Conservation (phyloP, 2,888 invertebrate genomes). For the Sarcophaga variegata region DNA sequence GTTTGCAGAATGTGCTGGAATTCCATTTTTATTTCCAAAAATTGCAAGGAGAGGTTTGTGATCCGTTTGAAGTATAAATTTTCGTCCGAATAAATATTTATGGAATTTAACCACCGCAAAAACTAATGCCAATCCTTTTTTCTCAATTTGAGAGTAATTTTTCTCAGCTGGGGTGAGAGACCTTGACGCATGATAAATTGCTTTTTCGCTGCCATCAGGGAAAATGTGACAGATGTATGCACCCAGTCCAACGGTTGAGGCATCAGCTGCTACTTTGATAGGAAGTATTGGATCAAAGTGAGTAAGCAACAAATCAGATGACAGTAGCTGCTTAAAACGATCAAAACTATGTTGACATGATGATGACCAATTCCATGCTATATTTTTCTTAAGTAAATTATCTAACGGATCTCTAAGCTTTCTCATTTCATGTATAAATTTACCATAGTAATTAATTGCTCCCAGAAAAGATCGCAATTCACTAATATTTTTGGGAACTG, state of each 20-base stretch:
- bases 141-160: conserved; percentile 72
- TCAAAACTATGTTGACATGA: conserved; percentile 67
- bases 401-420: conserved; percentile 21
- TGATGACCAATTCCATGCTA: conserved; percentile 52
- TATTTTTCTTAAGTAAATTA: conserved; percentile 16
- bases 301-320: conserved; percentile 76
- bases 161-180: conserved; percentile 28
- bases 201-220: conserved; percentile 25
- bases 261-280: conserved; percentile 57
- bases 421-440: conserved; percentile 41
- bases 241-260: conserved; percentile 13
- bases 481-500: conserved; percentile 38
- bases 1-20: conserved; percentile 61
- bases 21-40: conserved; percentile 66
- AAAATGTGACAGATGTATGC: conserved; percentile 61
- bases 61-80: conserved; percentile 34
- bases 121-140: conserved; percentile 9
- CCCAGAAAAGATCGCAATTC: conserved; percentile 51
- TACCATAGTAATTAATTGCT: conserved; percentile 58
- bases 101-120: conserved; percentile 10
- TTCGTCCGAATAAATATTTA: too few relatives aligned
- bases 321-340: conserved; percentile 72
- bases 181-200: conserved; percentile 9
- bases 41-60: conserved; percentile 22
- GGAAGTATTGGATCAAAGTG: conserved; percentile 70